A percentile compares a stretch with the other conserved stretches of the same genome.
Evolutionary conservation across 37 sponge, comb jelly and placozoan species (phyloP).

Genomic region (Cliona cf. orientalis): DNA sequence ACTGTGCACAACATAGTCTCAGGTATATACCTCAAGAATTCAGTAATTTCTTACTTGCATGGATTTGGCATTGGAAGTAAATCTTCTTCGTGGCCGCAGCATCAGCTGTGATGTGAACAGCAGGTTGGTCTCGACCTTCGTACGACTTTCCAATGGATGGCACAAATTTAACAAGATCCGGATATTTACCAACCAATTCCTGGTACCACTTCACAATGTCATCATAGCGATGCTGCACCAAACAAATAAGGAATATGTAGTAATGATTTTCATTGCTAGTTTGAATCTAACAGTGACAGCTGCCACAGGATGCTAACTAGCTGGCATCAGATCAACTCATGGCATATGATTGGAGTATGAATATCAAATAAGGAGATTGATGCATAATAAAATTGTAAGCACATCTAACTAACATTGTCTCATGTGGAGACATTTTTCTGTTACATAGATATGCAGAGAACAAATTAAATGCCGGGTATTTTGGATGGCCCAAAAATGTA

Average conservation of each 20-base stretch:
- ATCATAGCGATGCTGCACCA: constrained; percentile 62
- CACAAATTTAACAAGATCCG: constrained; percentile 36
- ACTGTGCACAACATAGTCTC: too few relatives aligned
- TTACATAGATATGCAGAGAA: too few relatives aligned
- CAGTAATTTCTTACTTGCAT: constrained; percentile 90
- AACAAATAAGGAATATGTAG: background rate
- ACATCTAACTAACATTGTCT: too few relatives aligned
- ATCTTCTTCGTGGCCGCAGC: constrained; percentile 27
- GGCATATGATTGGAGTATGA: too few relatives aligned
- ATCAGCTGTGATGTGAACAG: constrained; percentile 67
- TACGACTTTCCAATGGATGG: constrained; percentile 62
- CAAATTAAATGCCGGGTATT: too few relatives aligned
- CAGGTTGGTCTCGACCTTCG: constrained; percentile 58
- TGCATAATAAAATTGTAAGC: too few relatives aligned
- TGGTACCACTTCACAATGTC: constrained; percentile 52
- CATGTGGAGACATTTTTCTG: too few relatives aligned
- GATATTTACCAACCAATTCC: constrained; percentile 15
- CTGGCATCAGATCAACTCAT: background rate
- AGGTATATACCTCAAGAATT: too few relatives aligned
- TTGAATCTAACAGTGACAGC: background rate
- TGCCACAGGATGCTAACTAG: background rate
- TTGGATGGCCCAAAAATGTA: too few relatives aligned
- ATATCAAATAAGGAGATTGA: too few relatives aligned
- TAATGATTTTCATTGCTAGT: background rate
- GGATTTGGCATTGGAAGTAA: constrained; percentile 87